Evolutionary conservation across 2,797 vertebrate species (phyloP).

Genomic region (Urosaurus nigricauda): DNA sequence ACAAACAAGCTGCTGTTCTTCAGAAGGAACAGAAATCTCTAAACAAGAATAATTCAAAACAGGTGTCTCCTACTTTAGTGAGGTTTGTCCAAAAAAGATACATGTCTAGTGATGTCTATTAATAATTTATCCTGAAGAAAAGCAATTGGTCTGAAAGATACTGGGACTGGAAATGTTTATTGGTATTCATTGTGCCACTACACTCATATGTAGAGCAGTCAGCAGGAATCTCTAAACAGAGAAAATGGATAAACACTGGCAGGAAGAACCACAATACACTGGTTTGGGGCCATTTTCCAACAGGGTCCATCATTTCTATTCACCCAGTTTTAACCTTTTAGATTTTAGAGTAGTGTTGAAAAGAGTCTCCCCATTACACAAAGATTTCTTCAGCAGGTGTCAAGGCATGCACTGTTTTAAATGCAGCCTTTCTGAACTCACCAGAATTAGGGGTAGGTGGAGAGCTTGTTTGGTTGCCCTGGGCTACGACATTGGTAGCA

Average conservation of each 20-base stretch:
- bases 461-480: constrained; percentile 88
- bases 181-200: background rate
- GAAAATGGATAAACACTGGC: background rate
- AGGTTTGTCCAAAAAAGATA: constrained; percentile 1
- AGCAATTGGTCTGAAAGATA: background rate
- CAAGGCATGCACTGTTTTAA: background rate
- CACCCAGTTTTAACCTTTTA: background rate
- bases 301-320: background rate
- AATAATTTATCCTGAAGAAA: background rate
- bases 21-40: background rate
- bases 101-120: background rate
- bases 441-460: constrained; percentile 89
- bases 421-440: constrained; percentile 52
- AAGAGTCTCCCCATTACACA: background rate
- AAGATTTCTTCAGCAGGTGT: background rate
- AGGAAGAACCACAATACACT: background rate
- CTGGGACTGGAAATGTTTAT: background rate
- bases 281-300: background rate
- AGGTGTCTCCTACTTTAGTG: background rate
- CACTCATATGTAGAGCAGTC: background rate
- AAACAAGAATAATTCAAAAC: background rate
- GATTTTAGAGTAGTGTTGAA: background rate
- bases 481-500: constrained; percentile 84
- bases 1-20: background rate
- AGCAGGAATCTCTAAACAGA: background rate